A percentile compares a stretch with the other conserved stretches of the same genome.
phyloP scores from a whole-genome alignment of 2,113 vertebrate genomes.

The Colistium nudipinnis region DNA sequence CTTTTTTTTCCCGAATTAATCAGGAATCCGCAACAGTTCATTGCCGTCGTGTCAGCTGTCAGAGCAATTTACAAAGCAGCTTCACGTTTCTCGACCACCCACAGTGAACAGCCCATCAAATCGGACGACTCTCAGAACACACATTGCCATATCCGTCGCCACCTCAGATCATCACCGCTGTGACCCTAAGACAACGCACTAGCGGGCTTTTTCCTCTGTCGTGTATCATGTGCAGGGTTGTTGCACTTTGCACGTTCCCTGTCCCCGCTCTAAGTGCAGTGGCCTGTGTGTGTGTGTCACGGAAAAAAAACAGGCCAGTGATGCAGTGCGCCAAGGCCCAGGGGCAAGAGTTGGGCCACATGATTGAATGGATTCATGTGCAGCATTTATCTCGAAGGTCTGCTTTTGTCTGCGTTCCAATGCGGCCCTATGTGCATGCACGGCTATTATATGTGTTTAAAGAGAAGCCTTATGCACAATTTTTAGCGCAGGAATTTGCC shows the following conservation, averaged over 20 bases:
- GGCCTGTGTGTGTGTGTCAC: slow-evolving; percentile 68
- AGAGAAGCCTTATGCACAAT: background rate
- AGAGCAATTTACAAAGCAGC: slow-evolving; percentile 33
- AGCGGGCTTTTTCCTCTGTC: slow-evolving; percentile 38
- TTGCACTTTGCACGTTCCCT: slow-evolving; percentile 44
- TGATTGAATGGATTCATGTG: slow-evolving; percentile 72
- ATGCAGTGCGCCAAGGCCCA: slow-evolving; percentile 64
- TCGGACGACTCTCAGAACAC: slow-evolving; percentile 39
- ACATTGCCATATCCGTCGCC: slow-evolving; percentile 33
- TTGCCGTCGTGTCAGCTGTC: slow-evolving; percentile 22
- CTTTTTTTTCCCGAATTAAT: slow-evolving; percentile 47
- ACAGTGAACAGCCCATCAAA: slow-evolving; percentile 40
- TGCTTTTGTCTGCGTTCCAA: slow-evolving; percentile 45
- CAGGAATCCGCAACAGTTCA: slow-evolving; percentile 1
- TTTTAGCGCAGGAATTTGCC: slow-evolving; percentile 2
- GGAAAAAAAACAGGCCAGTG: slow-evolving; percentile 73
- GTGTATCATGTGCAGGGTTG: slow-evolving; percentile 14
- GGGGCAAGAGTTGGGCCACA: slow-evolving; percentile 64
- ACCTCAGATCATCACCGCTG: slow-evolving; percentile 37
- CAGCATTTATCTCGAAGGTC: slow-evolving; percentile 64
- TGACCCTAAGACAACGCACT: slow-evolving; percentile 47
- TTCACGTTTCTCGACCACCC: slow-evolving; percentile 41
- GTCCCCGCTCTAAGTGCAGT: slow-evolving; percentile 42
- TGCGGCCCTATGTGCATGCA: slow-evolving; percentile 29
- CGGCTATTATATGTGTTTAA: slow-evolving; percentile 5